phyloP scores from a whole-genome alignment of 1,140 invertebrate genomes.

The Grapholita molesta region DNA sequence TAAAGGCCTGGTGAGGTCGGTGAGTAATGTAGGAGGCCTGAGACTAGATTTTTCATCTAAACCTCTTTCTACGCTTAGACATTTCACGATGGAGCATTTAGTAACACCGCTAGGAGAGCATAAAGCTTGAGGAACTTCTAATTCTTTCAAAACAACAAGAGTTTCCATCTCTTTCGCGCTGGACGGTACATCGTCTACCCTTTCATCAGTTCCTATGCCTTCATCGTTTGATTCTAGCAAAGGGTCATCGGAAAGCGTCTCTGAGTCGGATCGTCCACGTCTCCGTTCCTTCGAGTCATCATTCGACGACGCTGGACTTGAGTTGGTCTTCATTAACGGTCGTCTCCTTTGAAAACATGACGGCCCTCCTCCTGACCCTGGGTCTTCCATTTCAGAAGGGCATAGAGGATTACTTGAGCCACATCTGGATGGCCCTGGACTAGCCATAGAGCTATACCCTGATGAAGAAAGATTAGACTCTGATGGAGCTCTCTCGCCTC shows the following conservation, averaged over 20 bases:
- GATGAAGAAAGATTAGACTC: conserved; percentile 90
- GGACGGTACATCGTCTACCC: conserved; percentile 82
- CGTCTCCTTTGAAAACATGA: conserved; percentile 76
- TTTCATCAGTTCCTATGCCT: conserved; percentile 84
- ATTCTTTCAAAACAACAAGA: conserved; percentile 73
- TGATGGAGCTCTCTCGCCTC: conserved; percentile 84
- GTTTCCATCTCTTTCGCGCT: conserved; percentile 83
- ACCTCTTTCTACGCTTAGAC: conserved; percentile 71
- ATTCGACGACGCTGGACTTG: conserved; percentile 63
- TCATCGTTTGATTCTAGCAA: conserved; percentile 85
- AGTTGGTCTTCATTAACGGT: conserved; percentile 76
- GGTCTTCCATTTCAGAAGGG: conserved; percentile 84
- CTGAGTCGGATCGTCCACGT: conserved; percentile 81
- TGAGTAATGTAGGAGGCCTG: conserved; percentile 82
- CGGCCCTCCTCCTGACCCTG: conserved; percentile 75
- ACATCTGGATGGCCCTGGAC: conserved; percentile 86
- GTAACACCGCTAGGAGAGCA: conserved; percentile 67
- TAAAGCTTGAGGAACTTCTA: conserved; percentile 64
- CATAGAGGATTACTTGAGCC: conserved; percentile 88
- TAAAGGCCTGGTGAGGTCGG: conserved; percentile 79
- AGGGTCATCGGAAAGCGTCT: conserved; percentile 83
- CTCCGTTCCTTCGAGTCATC: conserved; percentile 71
- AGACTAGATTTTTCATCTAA: conserved; percentile 77
- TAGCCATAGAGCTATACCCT: conserved; percentile 90
- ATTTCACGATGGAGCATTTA: conserved; percentile 71